Conservation (phyloP, 2,113 vertebrate genomes). For the Callionymus lyra region DNA sequence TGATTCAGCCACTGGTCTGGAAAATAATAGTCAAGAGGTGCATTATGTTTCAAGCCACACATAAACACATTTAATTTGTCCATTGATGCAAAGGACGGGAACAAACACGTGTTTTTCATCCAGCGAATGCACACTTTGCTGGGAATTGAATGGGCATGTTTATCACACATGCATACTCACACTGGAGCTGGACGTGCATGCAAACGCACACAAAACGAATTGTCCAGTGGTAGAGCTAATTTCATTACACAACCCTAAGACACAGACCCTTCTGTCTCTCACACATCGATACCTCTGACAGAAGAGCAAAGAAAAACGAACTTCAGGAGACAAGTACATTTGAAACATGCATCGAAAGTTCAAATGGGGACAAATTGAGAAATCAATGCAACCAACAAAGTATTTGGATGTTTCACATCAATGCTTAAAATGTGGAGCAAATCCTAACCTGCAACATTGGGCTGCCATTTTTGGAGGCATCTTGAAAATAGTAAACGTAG, state of each 20-base stretch:
- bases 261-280: slow-evolving; percentile 50
- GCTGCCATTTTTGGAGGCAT: too few relatives aligned
- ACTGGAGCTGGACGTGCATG: slow-evolving; percentile 15
- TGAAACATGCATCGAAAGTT: too few relatives aligned
- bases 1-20: slow-evolving; percentile 52
- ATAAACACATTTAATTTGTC: slow-evolving; percentile 1
- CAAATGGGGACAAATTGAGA: too few relatives aligned
- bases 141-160: too few relatives aligned
- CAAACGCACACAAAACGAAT: slow-evolving; percentile 8
- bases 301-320: slow-evolving; percentile 27
- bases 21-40: slow-evolving; percentile 51
- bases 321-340: slow-evolving; percentile 16
- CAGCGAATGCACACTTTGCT: neutral
- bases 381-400: too few relatives aligned
- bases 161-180: neutral
- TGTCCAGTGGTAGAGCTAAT: slow-evolving; percentile 53
- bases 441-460: too few relatives aligned
- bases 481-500: too few relatives aligned
- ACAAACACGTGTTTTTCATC: neutral
- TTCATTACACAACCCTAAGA: slow-evolving; percentile 47
- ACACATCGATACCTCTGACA: slow-evolving; percentile 49
- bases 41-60: slow-evolving; percentile 27
- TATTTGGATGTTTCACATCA: too few relatives aligned
- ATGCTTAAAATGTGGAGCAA: too few relatives aligned
- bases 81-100: slow-evolving; percentile 4